Evolutionary conservation across 2,797 vertebrate genomes (phyloP).

Genomic region (Poeciliopsis presidionis): DNA sequence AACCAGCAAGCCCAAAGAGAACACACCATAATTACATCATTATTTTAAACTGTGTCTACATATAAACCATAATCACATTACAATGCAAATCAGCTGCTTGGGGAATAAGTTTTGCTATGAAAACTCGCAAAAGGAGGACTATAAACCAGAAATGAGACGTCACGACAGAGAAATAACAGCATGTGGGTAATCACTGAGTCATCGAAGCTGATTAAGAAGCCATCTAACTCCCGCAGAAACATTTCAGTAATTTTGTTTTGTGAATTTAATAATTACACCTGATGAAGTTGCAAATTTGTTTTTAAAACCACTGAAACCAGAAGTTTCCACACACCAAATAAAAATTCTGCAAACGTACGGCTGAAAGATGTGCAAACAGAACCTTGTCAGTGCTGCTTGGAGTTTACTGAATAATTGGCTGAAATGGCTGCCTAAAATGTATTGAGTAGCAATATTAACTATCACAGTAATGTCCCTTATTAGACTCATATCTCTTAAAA

Average conservation of each 20-base stretch:
- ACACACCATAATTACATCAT: background rate
- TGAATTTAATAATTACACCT: conserved; percentile 27
- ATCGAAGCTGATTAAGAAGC: conserved; percentile 44
- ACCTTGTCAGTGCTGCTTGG: too few species aligned
- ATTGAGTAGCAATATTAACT: too few species aligned
- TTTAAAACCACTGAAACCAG: conserved; percentile 17
- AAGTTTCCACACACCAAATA: background rate
- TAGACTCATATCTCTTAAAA: too few species aligned
- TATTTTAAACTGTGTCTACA: background rate
- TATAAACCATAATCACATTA: background rate
- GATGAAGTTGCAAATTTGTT: conserved; percentile 28
- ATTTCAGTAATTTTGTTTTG: conserved; percentile 31
- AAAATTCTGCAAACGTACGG: background rate
- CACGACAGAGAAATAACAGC: conserved; percentile 35
- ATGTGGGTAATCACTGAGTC: conserved; percentile 47
- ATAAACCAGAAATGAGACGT: conserved; percentile 10
- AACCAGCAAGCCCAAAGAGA: background rate
- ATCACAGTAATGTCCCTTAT: too few species aligned
- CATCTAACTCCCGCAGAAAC: conserved; percentile 42
- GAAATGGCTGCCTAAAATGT: too few species aligned
- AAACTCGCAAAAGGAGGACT: conserved; percentile 2
- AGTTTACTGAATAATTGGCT: too few species aligned
- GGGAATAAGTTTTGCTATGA: conserved; percentile 10
- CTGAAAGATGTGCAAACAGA: too few species aligned
- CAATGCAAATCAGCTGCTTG: background rate